Evolutionary conservation across 2,797 vertebrate species (phyloP).

Genomic region (Liasis olivaceus): DNA sequence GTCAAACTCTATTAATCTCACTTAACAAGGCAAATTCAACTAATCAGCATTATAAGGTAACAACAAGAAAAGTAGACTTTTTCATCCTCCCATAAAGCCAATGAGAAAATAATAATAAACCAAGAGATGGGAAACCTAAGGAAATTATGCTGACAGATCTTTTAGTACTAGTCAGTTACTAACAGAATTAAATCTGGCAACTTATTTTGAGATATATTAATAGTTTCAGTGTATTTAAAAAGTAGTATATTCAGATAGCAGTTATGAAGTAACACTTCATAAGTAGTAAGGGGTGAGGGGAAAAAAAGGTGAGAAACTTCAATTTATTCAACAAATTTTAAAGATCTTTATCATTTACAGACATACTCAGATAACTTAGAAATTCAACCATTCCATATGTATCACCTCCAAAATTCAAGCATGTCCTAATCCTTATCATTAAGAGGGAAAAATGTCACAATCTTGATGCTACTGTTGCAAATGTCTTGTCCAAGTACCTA

Average conservation of each 20-base stretch:
- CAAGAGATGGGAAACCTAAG: not conserved
- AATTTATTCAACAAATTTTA: not conserved
- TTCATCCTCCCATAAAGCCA: constrained; percentile 2
- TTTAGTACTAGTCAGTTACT: not conserved
- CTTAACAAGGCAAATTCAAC: constrained; percentile 45
- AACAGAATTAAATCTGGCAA: not conserved
- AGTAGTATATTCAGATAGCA: too few species aligned
- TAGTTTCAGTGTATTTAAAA: not conserved
- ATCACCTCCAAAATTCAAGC: not conserved
- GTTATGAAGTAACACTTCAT: not conserved
- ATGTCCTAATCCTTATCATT: not conserved
- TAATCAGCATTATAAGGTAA: constrained; percentile 47
- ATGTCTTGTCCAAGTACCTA: not conserved
- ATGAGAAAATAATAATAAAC: constrained; percentile 20
- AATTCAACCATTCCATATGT: not conserved
- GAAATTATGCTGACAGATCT: not conserved
- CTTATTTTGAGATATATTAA: not conserved
- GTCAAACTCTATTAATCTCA: constrained; percentile 57
- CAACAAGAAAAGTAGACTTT: constrained; percentile 13
- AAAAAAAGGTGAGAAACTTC: not conserved
- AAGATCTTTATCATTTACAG: not conserved
- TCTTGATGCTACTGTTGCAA: not conserved
- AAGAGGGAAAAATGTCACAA: not conserved
- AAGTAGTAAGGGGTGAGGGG: not conserved
- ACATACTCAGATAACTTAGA: not conserved